Conservation (phyloP, 2,888 invertebrate genomes). For the Myathropa florea region DNA sequence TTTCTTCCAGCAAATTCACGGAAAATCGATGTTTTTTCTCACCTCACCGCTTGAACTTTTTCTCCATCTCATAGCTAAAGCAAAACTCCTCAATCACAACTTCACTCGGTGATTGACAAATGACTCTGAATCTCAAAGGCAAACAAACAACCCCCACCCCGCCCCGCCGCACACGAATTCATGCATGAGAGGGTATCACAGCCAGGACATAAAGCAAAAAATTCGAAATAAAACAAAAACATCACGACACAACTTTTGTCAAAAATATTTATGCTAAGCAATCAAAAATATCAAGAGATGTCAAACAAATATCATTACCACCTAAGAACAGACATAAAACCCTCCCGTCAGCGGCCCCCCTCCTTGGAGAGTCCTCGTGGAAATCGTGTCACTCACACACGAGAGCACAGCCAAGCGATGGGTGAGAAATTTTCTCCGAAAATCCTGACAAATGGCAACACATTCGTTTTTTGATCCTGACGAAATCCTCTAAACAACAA, state of each 20-base stretch:
- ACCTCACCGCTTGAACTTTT: no score
- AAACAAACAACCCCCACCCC: not conserved
- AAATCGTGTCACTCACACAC: slow-evolving; percentile 53
- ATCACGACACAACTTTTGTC: slow-evolving; percentile 32
- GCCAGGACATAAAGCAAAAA: not conserved
- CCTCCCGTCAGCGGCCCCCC: not conserved
- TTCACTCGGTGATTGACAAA: not conserved
- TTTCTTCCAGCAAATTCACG: not conserved
- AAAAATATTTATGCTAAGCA: slow-evolving; percentile 63
- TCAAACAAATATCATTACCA: slow-evolving; percentile 71
- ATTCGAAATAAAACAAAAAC: slow-evolving; percentile 16
- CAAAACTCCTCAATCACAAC: not conserved
- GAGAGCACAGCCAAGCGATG: slow-evolving; percentile 45
- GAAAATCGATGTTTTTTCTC: no score
- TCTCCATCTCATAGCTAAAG: not conserved
- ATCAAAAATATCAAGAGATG: slow-evolving; percentile 70
- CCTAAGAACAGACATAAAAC: slow-evolving; percentile 49
- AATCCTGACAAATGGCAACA: slow-evolving; percentile 63
- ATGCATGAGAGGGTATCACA: not conserved
- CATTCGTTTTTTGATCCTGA: slow-evolving; percentile 55
- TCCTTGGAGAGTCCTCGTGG: slow-evolving; percentile 30
- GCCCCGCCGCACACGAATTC: not conserved
- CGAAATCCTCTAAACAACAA: slow-evolving; percentile 40
- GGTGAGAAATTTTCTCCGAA: slow-evolving; percentile 35
- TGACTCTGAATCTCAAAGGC: not conserved